These are phyloP conservation scores for Crematogaster levior DNA, from an alignment of 2,888 invertebrate genomes.

Conservation along the genomic window DNA sequence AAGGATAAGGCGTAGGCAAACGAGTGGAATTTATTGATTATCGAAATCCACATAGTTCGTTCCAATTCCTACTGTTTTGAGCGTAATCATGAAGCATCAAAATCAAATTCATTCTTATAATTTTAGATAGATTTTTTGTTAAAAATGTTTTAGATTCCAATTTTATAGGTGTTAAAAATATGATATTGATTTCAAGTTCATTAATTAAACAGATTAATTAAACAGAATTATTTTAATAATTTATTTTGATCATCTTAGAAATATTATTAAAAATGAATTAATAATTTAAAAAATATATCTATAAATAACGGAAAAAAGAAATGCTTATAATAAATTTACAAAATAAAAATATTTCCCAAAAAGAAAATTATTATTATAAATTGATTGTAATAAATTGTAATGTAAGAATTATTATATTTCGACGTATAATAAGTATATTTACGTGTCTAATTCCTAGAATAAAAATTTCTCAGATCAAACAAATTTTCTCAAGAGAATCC, in stretches of 20 bases:
- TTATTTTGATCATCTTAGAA: background rate
- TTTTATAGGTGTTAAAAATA: background rate
- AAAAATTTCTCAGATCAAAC: background rate
- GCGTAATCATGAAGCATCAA: background rate
- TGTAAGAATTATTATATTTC: background rate
- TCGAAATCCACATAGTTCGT: background rate
- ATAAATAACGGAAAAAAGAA: background rate
- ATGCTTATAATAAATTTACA: background rate
- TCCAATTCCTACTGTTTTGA: background rate
- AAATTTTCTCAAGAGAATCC: too few species aligned
- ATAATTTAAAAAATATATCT: background rate
- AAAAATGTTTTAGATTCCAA: background rate
- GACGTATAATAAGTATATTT: background rate
- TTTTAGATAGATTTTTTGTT: background rate
- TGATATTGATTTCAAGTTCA: background rate
- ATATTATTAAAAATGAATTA: background rate
- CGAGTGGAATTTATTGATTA: constrained; percentile 34
- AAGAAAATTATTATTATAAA: background rate
- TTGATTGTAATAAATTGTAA: background rate
- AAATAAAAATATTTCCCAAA: background rate
- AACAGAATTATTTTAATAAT: background rate
- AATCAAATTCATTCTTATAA: background rate
- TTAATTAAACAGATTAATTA: background rate
- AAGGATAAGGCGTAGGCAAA: constrained; percentile 24
- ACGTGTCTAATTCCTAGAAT: background rate